Percentiles rank a stretch among this genome's conserved stretches.
phyloP scores from a whole-genome alignment of 2,797 vertebrate species.

The Sciurus vulgaris region DNA sequence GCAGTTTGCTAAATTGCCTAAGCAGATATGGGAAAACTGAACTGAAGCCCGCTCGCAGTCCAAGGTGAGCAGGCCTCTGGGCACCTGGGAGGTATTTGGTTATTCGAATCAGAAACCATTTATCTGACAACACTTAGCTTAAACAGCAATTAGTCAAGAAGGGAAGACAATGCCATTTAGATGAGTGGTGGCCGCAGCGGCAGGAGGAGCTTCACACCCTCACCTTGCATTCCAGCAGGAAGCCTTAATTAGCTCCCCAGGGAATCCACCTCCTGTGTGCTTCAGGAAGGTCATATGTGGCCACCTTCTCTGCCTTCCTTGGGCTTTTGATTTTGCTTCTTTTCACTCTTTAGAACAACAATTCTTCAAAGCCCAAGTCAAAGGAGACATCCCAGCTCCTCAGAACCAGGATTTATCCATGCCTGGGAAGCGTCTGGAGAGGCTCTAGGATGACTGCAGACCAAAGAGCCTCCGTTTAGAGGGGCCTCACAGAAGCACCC shows the following conservation, averaged over 20 bases:
- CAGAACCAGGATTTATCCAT: not conserved
- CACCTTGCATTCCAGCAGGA: rapidly evolving
- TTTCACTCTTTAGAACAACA: not conserved
- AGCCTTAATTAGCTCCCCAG: conserved; percentile 71
- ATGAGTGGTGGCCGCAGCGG: not conserved
- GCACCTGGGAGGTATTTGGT: not conserved
- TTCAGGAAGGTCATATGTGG: conserved; percentile 6
- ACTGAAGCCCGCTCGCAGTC: not conserved
- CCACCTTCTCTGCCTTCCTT: conserved; percentile 28
- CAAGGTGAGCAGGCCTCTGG: conserved; percentile 37
- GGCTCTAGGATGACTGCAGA: rapidly evolving
- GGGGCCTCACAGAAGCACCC: rapidly evolving
- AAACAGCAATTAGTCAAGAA: conserved; percentile 35
- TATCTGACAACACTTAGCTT: not conserved
- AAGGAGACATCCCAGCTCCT: no score
- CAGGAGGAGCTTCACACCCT: not conserved
- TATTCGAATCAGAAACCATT: conserved; percentile 41
- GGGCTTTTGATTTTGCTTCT: not conserved
- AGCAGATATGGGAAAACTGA: not conserved
- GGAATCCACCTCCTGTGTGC: conserved; percentile 7
- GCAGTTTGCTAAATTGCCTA: conserved; percentile 52
- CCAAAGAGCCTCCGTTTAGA: rapidly evolving
- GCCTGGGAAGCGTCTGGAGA: not conserved
- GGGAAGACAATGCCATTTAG: not conserved
- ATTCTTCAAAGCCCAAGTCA: not conserved